Evolutionary conservation across 1,140 invertebrate species (phyloP), one percentile per base, ranked within the genome.

Genomic region (Drosophila bocki): DNA sequence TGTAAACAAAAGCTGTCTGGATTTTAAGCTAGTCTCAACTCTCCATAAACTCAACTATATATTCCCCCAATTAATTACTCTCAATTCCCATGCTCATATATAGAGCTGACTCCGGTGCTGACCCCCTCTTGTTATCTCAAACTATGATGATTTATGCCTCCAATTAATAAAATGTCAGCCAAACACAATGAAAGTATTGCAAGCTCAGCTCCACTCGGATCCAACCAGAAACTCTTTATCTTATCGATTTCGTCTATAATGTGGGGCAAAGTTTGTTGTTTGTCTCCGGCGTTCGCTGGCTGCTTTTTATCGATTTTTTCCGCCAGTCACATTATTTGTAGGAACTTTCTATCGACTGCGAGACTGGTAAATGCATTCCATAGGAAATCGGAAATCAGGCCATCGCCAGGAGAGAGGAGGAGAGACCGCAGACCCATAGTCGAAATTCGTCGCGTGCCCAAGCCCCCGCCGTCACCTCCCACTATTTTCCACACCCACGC

Each of bases 391-490:
- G 45, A 29, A 29, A 29, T 29, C 26, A 29, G 71, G 67, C 58
- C 71, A 71, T 13, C n/a, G 39, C 17, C 47, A 26, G 67, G 33
- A 48, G 69, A 54, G 69, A 59, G 50, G 22, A 61, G 35, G 19
- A 44, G 17, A 37, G 56, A 75, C 72, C 68, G 59, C 59, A 75
- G 70, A 37, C 56, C 56, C 48, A 64, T 29, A 48, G 33, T 13
- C 39, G 35, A 39, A 41, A 50, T 80, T 62, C 64, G 83, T 86
- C 82, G 82, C 82, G 82, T 88, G 84, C 68, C 59, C 75, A 53
- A 57, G 53, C 26, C 59, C 56, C 45, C 50, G n/a, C 41, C 32
- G 41, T 42, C 29, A 26, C 19, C 64, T 37, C 39, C 56, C 75
- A 44, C 44, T 59, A 54, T 70, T 65, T 64, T 33, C 29, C 68